Base-by-base conservation (phyloP, 2,888 invertebrate species). In the Ametastegia equiseti region DNA sequence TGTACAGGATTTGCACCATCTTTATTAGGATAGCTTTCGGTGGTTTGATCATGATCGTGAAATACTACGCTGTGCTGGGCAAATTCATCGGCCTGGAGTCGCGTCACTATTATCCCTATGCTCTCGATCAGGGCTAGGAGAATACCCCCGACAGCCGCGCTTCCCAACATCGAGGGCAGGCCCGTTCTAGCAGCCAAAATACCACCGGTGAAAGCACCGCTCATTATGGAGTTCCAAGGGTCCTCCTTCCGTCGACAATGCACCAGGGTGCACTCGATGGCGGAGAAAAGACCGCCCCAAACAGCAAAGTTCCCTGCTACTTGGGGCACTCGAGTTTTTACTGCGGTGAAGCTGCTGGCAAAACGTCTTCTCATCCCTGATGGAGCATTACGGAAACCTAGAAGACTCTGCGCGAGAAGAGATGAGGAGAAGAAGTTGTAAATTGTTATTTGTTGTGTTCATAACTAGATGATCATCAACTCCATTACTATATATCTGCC, bases 271-370 rank as follows among this genome's bases (percentile, higher is more conserved):
- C 99, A 99, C 92, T 99, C 99, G 86, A 98, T 97, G 71, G 98
- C 97, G 73, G 98, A 98, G 92, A 99, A 99, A 93, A 98, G 95
- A 71, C 98, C 98, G 84, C 99, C 99, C 99, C 99, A 99, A 0
- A 98, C 96, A 2, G 98, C 99, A 93, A 99, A 99, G 92, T 97
- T 98, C 23, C 98, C 98, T 65, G 97, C 98, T 80, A 97, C 95
- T 78, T 97, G 95, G 0, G 98, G 98, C 13, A 97, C 97, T 84
- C 97, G 93, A 86, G 96, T 95, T 92, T 97, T 97, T 83, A 97
- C 94, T 0, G 97, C 96, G 88, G 96, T 94, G 88, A 95, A 91
- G 91, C 96, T 96, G 81, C 96, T 96, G 88, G 94, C 95, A 92
- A 97, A 93, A 92, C 96, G 93, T 90, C 95, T 94, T 87, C 93